Conservation (phyloP, 2,888 invertebrate genomes). For the Bhutanitis thaidina region DNA sequence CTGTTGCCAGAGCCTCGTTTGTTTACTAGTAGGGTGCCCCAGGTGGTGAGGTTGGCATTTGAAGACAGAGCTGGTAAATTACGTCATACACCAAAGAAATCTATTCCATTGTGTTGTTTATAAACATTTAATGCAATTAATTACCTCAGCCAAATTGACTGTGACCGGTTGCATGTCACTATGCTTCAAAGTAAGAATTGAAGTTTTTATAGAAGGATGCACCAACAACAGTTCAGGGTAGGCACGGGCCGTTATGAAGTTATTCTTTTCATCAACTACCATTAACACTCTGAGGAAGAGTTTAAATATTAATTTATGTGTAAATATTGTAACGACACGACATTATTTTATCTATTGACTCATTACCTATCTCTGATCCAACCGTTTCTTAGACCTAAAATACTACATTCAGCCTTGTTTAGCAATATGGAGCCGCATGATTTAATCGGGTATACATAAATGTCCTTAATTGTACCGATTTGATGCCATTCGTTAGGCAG, state of each 20-base stretch:
- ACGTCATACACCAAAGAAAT: too few species aligned
- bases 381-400: slow-evolving; percentile 74
- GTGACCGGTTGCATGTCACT: slow-evolving; percentile 76
- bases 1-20: too few species aligned
- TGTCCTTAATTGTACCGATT: slow-evolving; percentile 77
- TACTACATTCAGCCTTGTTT: slow-evolving; percentile 71
- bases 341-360: not conserved
- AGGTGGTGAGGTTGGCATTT: too few species aligned
- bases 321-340: not conserved
- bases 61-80: too few species aligned
- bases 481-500: slow-evolving; percentile 77
- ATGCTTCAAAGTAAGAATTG: slow-evolving; percentile 75
- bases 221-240: slow-evolving; percentile 77
- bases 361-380: slow-evolving; percentile 77
- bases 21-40: too few species aligned
- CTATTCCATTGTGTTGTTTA: too few species aligned
- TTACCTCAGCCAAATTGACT: slow-evolving; percentile 74
- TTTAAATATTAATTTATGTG: too few species aligned
- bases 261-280: slow-evolving; percentile 76
- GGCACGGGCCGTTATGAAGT: slow-evolving; percentile 79
- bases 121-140: not conserved
- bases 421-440: slow-evolving; percentile 75
- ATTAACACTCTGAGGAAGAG: slow-evolving; percentile 67
- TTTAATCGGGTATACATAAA: slow-evolving; percentile 80
- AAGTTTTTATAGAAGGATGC: slow-evolving; percentile 66